Conservation (phyloP, 2,888 invertebrate genomes). For the Junonia oenone region DNA sequence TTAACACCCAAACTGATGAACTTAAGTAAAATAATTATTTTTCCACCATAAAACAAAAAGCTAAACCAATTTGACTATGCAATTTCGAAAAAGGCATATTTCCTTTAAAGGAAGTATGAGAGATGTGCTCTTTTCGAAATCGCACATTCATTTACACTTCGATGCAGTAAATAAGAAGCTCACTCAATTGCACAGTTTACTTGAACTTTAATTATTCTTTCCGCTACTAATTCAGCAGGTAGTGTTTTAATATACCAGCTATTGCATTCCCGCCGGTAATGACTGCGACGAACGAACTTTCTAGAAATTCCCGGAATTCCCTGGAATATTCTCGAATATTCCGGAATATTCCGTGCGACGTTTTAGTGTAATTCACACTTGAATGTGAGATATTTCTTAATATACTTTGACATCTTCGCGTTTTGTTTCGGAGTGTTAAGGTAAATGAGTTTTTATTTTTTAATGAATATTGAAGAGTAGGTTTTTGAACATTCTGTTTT, state of each 20-base stretch:
- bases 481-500: no score
- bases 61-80: no score
- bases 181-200: neutral
- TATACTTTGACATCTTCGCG: neutral
- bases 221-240: neutral
- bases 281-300: neutral
- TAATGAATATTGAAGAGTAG: neutral
- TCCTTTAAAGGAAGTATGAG: no score
- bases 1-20: no score
- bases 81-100: no score
- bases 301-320: neutral
- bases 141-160: no score
- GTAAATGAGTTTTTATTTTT: no score
- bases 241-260: constrained; percentile 1
- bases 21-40: no score
- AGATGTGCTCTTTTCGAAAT: no score
- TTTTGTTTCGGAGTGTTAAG: neutral
- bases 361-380: neutral
- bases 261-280: neutral
- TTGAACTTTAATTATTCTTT: constrained; percentile 2
- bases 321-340: no score
- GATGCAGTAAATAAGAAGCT: neutral
- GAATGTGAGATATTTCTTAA: neutral
- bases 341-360: neutral
- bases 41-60: no score